phyloP scores from a whole-genome alignment of 1,140 invertebrate species.

The Delia radicum region DNA sequence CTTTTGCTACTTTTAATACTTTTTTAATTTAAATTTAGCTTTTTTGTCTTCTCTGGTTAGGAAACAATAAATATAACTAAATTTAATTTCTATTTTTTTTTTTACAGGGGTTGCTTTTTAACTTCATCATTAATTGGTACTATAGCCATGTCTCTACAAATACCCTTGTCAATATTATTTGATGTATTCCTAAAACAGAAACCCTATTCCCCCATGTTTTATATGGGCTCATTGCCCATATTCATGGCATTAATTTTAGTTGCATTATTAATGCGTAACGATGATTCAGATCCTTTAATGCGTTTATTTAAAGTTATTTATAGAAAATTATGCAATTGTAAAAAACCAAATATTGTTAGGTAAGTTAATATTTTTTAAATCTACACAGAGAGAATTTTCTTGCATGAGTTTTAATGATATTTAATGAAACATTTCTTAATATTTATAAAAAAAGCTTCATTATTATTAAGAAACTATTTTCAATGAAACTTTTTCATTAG shows the following conservation, averaged over 20 bases:
- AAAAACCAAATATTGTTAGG: slow-evolving; percentile 59
- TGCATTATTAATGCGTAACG: slow-evolving; percentile 75
- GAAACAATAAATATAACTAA: too few relatives aligned
- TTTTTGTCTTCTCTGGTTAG: neutral
- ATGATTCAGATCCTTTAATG: slow-evolving; percentile 81
- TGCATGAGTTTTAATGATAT: too few relatives aligned
- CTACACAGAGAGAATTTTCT: neutral
- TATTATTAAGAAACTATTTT: slow-evolving; percentile 24
- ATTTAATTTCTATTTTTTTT: slow-evolving; percentile 37
- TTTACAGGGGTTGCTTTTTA: slow-evolving; percentile 80
- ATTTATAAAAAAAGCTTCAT: slow-evolving; percentile 20
- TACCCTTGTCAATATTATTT: slow-evolving; percentile 81
- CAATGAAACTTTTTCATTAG: slow-evolving; percentile 19
- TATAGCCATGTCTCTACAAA: slow-evolving; percentile 77
- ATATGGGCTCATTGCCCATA: slow-evolving; percentile 77
- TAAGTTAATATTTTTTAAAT: slow-evolving; percentile 36
- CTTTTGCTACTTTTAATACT: neutral
- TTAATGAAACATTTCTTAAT: too few relatives aligned
- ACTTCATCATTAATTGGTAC: slow-evolving; percentile 86
- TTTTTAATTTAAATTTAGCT: neutral
- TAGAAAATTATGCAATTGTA: slow-evolving; percentile 60
- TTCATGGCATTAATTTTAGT: slow-evolving; percentile 76
- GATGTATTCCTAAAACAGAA: slow-evolving; percentile 77
- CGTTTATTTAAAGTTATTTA: slow-evolving; percentile 65
- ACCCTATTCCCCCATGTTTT: slow-evolving; percentile 74